Base-by-base conservation (phyloP, 2,888 invertebrate genomes). In the Gortyna flavago region DNA sequence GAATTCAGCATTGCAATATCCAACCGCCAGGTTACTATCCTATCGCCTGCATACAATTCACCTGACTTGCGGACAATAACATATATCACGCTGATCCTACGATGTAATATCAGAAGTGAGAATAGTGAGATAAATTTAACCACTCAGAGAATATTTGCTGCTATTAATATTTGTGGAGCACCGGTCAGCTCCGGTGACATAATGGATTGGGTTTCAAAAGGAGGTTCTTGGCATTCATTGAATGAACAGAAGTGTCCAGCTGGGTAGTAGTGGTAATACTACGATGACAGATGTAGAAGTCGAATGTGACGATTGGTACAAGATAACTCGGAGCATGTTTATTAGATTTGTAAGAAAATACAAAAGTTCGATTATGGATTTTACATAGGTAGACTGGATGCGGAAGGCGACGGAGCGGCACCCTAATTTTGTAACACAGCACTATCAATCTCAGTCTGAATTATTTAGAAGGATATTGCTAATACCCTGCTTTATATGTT, bases 131-230 rank as follows among this genome's bases (percentile, higher is more conserved):
- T 87, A 85, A 80, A 87, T 86, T 87, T 70, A 64, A 82, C 72
- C 72, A 66, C 59, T 85, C 64, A 67, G 62, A 71, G 74, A 80
- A 83, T 83, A 85, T 86, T 85, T 75, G 78, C 68, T 65, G 79
- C 74, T 87, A 83, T 87, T 85, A 80, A 85, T 86, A 84, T 70
- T 84, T 80, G 84, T 84, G n/a, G 84, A 77, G 38, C 70, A 29
- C 59, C 38, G 51, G 80, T 64, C 77, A 61, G 70, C 51, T 71
- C 67, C 25, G 35, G 59, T 66, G 72, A 77, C 66, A 64, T 70
- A 73, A 64, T 83, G 77, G 66, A 84, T 80, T 83, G 62, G 62
- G 64, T 80, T 71, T 70, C 51, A 16, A 69, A 77, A 65, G 51
- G 38, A 67, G 57, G 44, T 54, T 62, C 32, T 70, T 35, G 51